Evolutionary conservation across 1,140 invertebrate species (phyloP).

Genomic region (Drosophila simulans): DNA sequence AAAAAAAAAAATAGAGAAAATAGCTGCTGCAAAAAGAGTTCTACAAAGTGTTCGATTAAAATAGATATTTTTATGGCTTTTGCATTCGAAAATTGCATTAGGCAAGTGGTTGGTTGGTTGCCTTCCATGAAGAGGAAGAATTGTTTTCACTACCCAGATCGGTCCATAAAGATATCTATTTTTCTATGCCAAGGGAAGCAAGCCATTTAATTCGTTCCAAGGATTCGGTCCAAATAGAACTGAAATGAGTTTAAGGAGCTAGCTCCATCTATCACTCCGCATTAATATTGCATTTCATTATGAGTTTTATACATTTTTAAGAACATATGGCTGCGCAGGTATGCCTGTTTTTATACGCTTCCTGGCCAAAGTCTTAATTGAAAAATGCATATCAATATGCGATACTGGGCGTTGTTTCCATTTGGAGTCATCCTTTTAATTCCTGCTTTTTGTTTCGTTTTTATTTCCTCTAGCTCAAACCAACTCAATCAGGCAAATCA

Average conservation of each 20-base stretch:
- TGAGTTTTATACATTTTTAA: too few relatives aligned
- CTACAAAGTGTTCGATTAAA: constrained; percentile 60
- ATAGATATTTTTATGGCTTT: constrained; percentile 63
- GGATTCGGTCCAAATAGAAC: neutral
- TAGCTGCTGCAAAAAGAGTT: constrained; percentile 18
- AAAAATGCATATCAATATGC: constrained; percentile 43
- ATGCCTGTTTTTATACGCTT: constrained; percentile 4
- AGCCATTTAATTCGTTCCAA: neutral
- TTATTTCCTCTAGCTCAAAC: constrained; percentile 19
- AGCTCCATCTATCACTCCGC: neutral
- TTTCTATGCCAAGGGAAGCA: neutral
- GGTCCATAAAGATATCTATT: constrained; percentile 16
- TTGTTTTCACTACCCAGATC: constrained; percentile 35
- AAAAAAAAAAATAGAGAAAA: constrained; percentile 6
- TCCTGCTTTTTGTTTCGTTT: neutral
- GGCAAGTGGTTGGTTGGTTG: constrained; percentile 26
- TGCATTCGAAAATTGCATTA: constrained; percentile 60
- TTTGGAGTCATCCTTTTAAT: constrained; percentile 12
- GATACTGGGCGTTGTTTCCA: constrained; percentile 14
- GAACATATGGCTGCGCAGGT: neutral
- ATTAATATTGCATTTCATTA: too few relatives aligned
- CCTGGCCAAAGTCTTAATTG: constrained; percentile 27
- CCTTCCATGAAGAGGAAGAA: constrained; percentile 5
- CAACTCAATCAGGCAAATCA: constrained; percentile 72
- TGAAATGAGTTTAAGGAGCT: too few relatives aligned